Conservation (phyloP, 2,113 vertebrate genomes). For the Ceratotherium simum region DNA sequence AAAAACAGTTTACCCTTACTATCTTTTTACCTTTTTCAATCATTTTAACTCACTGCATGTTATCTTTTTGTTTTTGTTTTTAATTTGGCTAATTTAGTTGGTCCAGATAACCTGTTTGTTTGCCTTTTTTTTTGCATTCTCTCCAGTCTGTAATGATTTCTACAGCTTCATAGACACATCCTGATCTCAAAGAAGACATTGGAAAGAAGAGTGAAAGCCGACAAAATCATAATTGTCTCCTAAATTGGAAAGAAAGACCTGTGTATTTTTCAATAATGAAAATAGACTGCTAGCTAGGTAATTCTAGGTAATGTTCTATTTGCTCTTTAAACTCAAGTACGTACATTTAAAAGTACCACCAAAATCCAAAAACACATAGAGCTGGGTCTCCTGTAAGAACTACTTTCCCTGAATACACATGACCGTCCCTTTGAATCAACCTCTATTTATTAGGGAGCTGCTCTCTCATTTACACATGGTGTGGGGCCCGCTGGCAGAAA, state of each 20-base stretch:
- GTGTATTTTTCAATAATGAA: neutral
- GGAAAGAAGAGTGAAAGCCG: neutral
- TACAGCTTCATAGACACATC: neutral
- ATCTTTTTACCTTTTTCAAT: neutral
- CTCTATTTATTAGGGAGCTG: neutral
- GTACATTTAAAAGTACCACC: neutral
- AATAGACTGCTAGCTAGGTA: neutral
- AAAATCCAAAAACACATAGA: neutral
- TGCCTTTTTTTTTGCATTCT: neutral
- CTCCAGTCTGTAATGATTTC: neutral
- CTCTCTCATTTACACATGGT: slow-evolving; percentile 4
- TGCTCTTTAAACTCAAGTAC: neutral
- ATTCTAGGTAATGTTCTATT: slow-evolving; percentile 32
- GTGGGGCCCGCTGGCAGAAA: slow-evolving; percentile 47
- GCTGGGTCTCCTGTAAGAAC: neutral
- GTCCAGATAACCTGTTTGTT: neutral
- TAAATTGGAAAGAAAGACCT: neutral
- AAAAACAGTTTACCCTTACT: neutral
- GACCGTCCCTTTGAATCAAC: neutral
- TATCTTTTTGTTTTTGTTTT: neutral
- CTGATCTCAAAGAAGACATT: neutral
- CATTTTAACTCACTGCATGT: slow-evolving; percentile 2
- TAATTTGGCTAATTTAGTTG: slow-evolving; percentile 36
- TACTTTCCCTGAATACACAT: neutral
- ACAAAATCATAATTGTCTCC: neutral